Conservation (phyloP, 2,113 vertebrate genomes). For the Cervus canadensis region DNA sequence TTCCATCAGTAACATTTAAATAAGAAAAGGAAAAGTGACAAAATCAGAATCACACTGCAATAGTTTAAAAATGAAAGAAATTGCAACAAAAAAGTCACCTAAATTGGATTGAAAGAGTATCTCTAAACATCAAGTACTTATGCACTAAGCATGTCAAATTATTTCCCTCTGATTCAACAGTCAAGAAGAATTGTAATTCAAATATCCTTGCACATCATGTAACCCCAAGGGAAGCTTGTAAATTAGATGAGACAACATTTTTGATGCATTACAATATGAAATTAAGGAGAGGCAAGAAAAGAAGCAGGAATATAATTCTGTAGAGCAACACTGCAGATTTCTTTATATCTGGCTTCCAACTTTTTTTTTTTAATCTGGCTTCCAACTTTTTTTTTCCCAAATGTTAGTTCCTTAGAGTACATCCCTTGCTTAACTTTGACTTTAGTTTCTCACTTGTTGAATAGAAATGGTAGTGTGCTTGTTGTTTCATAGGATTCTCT, state of each 20-base stretch:
- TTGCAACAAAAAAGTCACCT: neutral
- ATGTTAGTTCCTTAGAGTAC: neutral
- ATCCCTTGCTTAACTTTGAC: neutral
- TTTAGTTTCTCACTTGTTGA: neutral
- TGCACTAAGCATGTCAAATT: constrained; percentile 63
- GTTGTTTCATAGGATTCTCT: neutral
- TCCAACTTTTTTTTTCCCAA: neutral
- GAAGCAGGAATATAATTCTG: neutral
- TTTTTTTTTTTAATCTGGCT: neutral
- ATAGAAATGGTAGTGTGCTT: neutral
- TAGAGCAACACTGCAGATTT: neutral
- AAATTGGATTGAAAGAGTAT: constrained; percentile 67
- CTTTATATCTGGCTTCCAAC: neutral
- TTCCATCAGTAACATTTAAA: constrained; percentile 25
- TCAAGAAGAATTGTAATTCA: constrained; percentile 62
- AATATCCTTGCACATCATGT: constrained; percentile 47
- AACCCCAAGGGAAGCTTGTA: constrained; percentile 55
- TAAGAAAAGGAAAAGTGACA: constrained; percentile 19
- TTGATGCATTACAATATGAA: constrained; percentile 47
- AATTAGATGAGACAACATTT: constrained; percentile 54
- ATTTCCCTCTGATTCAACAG: constrained; percentile 57
- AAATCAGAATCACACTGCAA: constrained; percentile 45
- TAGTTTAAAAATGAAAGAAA: constrained; percentile 43
- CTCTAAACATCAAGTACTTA: constrained; percentile 70
- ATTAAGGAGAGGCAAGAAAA: constrained; percentile 33